Evolutionary conservation across 2,113 vertebrate genomes (phyloP).

Genomic region (Calonectris borealis): DNA sequence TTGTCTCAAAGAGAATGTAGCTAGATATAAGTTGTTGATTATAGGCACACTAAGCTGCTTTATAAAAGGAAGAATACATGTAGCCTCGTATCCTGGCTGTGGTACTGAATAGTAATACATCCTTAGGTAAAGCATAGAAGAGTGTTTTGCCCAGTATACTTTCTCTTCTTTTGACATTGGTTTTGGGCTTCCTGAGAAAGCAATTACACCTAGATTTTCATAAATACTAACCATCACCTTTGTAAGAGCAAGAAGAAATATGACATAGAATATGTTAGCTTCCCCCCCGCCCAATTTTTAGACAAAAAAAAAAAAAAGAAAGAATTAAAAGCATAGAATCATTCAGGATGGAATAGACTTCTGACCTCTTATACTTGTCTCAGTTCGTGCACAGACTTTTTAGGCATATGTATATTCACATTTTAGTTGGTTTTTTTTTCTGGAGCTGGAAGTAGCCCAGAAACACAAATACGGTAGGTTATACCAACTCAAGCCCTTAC

Average conservation of each 20-base stretch:
- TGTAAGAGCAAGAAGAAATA: neutral
- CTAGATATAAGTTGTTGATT: neutral
- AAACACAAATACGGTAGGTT: neutral
- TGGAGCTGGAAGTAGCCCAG: neutral
- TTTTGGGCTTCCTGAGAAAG: neutral
- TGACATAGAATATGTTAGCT: neutral
- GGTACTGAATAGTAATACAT: neutral
- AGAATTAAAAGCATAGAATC: neutral
- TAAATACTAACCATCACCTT: neutral
- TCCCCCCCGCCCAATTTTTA: fast-evolving
- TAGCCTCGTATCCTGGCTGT: neutral
- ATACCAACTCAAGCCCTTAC: neutral
- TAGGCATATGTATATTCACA: neutral
- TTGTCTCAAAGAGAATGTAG: neutral
- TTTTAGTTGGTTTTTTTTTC: neutral
- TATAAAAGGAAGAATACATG: neutral
- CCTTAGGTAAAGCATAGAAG: neutral
- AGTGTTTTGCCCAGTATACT: neutral
- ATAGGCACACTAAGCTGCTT: neutral
- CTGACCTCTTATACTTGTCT: neutral
- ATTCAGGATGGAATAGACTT: neutral
- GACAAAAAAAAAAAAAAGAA: neutral
- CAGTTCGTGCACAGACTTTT: neutral
- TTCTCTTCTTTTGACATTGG: neutral
- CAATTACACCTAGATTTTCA: neutral